A percentile compares a stretch with the other conserved stretches of the same genome.
Evolutionary conservation across 1,140 invertebrate genomes (phyloP).

Genomic region (Sesamia nonagrioides): DNA sequence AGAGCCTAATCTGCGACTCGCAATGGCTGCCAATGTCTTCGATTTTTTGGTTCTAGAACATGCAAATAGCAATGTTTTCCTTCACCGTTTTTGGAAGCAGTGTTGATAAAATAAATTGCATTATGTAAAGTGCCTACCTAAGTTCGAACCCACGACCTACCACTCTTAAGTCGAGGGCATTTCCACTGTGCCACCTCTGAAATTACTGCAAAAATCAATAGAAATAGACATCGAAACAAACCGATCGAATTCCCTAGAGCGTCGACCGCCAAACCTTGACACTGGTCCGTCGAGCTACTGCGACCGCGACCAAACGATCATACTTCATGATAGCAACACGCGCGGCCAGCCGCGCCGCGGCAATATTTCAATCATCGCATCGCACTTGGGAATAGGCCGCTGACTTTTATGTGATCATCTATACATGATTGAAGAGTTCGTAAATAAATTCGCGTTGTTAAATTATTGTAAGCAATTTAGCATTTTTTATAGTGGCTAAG

Average conservation of each 20-base stretch:
- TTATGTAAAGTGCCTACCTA: no score
- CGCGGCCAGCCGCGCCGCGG: not conserved
- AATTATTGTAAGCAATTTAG: not conserved
- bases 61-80: no score
- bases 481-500: not conserved
- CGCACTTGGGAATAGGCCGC: not conserved
- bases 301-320: slow-evolving; percentile 1
- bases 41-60: no score
- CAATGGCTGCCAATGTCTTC: no score
- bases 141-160: no score
- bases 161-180: no score
- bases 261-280: slow-evolving; percentile 29
- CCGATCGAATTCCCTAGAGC: slow-evolving; percentile 2
- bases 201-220: no score
- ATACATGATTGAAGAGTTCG: slow-evolving; percentile 2
- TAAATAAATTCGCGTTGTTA: slow-evolving; percentile 10
- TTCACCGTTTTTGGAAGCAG: no score
- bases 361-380: slow-evolving; percentile 31
- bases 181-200: no score
- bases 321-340: not conserved
- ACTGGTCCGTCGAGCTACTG: slow-evolving; percentile 1
- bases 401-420: not conserved
- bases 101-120: no score
- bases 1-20: no score
- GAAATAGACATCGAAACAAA: not conserved